Evolutionary conservation across 2,113 vertebrate genomes (phyloP).

Genomic region (Tautogolabrus adspersus): DNA sequence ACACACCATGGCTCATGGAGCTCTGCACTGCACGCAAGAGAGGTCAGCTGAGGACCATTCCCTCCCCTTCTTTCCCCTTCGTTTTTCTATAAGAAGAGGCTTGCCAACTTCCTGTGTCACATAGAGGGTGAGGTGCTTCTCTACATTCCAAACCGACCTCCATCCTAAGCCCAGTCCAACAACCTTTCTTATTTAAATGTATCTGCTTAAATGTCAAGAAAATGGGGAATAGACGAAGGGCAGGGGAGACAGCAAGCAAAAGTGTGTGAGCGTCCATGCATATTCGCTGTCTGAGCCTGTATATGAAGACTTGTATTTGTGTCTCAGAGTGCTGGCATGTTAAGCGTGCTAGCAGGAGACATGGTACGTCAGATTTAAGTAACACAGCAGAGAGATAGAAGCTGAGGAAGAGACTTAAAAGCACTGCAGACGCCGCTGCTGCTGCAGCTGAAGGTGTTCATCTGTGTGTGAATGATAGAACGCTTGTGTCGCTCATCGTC

Average conservation of each 20-base stretch:
- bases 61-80: background rate
- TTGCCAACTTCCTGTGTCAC: constrained; percentile 41
- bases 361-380: constrained; percentile 42
- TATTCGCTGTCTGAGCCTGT: background rate
- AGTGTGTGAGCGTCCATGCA: constrained; percentile 34
- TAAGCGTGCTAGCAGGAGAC: constrained; percentile 17
- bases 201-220: constrained; percentile 12
- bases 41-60: constrained; percentile 22
- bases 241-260: constrained; percentile 36
- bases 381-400: constrained; percentile 28
- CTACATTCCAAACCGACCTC: background rate
- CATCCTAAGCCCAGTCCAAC: background rate
- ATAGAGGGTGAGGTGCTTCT: constrained; percentile 5
- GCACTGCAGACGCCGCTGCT: background rate
- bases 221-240: constrained; percentile 13
- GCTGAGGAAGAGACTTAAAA: constrained; percentile 36
- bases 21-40: constrained; percentile 20
- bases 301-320: constrained; percentile 21
- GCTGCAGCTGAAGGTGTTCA: constrained; percentile 39
- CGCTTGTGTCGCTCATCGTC: constrained; percentile 70
- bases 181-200: background rate
- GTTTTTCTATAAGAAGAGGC: background rate
- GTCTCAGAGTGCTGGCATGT: constrained; percentile 21
- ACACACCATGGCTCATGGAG: background rate
- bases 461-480: constrained; percentile 65